A percentile compares a stretch with the other conserved stretches of the same genome.
Conservation (phyloP, 2,797 vertebrate species). For the Triplophysa yarkandensis region DNA sequence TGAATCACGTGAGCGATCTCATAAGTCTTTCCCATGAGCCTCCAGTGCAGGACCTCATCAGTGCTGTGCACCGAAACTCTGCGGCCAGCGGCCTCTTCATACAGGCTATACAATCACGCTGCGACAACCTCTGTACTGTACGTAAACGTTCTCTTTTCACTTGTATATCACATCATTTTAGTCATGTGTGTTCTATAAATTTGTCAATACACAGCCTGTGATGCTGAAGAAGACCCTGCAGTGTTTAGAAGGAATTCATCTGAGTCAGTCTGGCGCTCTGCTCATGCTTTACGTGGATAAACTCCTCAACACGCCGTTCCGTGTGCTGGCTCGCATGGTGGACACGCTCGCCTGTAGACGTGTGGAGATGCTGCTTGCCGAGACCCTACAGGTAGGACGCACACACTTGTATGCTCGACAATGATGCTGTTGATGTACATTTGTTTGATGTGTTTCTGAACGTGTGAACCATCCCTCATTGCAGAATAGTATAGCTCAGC, state of each 20-base stretch:
- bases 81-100: slow-evolving; percentile 98
- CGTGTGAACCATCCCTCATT: slow-evolving; percentile 43
- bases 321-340: slow-evolving; percentile 94
- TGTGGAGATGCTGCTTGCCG: slow-evolving; percentile 96
- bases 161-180: background rate
- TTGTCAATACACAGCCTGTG: slow-evolving; percentile 81
- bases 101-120: slow-evolving; percentile 97
- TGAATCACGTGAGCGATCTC: slow-evolving; percentile 95
- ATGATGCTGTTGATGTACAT: background rate
- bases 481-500: slow-evolving; percentile 90
- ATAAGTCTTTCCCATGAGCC: slow-evolving; percentile 94
- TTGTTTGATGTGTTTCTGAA: background rate
- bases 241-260: slow-evolving; percentile 96
- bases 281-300: slow-evolving; percentile 93
- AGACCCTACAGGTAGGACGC: slow-evolving; percentile 85
- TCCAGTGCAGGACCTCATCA: slow-evolving; percentile 97
- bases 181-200: background rate
- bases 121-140: slow-evolving; percentile 88
- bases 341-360: slow-evolving; percentile 95
- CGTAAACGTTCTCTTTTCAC: slow-evolving; percentile 46
- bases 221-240: slow-evolving; percentile 93
- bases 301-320: slow-evolving; percentile 89
- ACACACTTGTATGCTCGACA: background rate
- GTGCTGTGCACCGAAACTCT: slow-evolving; percentile 94
- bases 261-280: slow-evolving; percentile 96